Evolutionary conservation across 2,888 invertebrate genomes (phyloP), one percentile per base, ranked within the genome.

Genomic region (Drosophila silvestris): DNA sequence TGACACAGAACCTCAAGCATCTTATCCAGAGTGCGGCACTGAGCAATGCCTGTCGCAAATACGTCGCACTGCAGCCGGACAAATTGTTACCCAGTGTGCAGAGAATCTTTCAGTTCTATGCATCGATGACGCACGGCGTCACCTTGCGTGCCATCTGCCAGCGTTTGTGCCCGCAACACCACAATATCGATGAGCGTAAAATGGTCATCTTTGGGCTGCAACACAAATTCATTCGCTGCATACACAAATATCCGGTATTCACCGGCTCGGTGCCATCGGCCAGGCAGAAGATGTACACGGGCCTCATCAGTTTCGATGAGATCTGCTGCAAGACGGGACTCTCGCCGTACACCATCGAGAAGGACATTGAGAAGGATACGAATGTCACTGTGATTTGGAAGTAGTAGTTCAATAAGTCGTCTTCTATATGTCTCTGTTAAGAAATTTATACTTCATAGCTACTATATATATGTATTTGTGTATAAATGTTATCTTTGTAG

Each of bases 281-380:
- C 19, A 93, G 96, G 44, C 95, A 95, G 50, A 94, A 95, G 60
- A 94, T 96, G 87, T 97, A 98, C 91, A 97, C 96, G 53, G 98
- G 98, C 0, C 94, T 95, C 1, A 96, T 96, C 76, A 97, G 96
- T 92, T 95, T 96, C 68, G 98, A 99, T 94, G 97, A 98, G 93
- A 98, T 99, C 86, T 98, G 98, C 93, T 97, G 98, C 91, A 95
- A 96, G 69, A 96, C 97, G 14, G 96, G 96, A 22, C 94, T 97
- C 52, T 96, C 96, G 65, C 94, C 96, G 9, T 95, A 95, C 51
- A 96, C 96, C 73, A 94, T 98, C 61, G 97, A 97, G 89, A 96
- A 97, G 82, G 95, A 97, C 74, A 95, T 98, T 26, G 98, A 98
- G 86, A 95, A 96, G 72, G 98, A 98, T 94, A 95, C 97, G 35